phyloP scores from a whole-genome alignment of 1,140 invertebrate species.

The Caenorhabditis elegans region DNA sequence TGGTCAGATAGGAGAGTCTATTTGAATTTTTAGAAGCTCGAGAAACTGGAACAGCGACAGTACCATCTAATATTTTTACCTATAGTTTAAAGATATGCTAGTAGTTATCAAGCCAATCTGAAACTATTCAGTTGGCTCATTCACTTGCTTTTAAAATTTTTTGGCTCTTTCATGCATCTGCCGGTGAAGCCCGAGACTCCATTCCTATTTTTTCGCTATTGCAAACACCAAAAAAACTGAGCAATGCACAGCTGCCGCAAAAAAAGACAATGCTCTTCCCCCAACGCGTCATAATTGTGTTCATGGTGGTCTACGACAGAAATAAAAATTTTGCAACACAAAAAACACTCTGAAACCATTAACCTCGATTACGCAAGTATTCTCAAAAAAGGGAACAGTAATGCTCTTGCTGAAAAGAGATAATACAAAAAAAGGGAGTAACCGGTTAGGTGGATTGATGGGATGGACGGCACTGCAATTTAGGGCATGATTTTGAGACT shows the following conservation, averaged over 20 bases:
- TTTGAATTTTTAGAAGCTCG: not conserved
- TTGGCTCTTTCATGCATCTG: too few species aligned
- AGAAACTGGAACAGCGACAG: not conserved
- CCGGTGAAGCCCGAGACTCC: too few species aligned
- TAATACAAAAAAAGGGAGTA: not conserved
- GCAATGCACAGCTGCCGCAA: not conserved
- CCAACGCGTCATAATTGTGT: not conserved
- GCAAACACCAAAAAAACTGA: not conserved
- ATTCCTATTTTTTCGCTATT: not conserved
- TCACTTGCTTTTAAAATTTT: too few species aligned
- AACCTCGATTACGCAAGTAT: too few species aligned
- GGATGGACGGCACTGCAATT: slow-evolving; percentile 23
- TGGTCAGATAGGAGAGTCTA: not conserved
- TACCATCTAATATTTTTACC: too few species aligned
- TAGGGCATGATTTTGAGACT: slow-evolving; percentile 5
- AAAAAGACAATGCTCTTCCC: not conserved
- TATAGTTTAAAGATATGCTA: too few species aligned
- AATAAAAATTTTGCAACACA: not conserved
- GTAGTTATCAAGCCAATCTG: too few species aligned
- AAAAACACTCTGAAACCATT: too few species aligned
- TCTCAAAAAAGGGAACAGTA: not conserved
- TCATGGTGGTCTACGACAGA: not conserved
- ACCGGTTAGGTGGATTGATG: slow-evolving; percentile 15
- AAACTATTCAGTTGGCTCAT: too few species aligned
- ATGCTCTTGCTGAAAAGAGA: not conserved